Percentiles rank a stretch among this genome's conserved stretches.
These are phyloP conservation scores for Calephelis virginiensis DNA, from an alignment of 1,140 invertebrate species.

Conservation along the genomic window DNA sequence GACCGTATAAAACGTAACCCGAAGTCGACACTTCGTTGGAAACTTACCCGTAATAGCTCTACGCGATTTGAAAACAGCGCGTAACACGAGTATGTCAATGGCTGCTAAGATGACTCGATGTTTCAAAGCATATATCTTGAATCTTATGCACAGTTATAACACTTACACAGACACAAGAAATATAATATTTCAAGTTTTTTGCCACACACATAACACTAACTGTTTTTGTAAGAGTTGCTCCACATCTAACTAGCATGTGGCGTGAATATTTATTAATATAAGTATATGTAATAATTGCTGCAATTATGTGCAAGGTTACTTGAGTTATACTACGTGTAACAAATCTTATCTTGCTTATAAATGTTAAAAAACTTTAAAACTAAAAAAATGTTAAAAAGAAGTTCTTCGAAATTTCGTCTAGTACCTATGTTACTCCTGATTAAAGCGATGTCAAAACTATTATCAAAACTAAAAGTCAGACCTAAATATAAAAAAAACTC, in stretches of 20 bases:
- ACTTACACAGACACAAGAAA: neutral
- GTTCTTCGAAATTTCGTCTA: too few relatives aligned
- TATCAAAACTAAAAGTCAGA: too few relatives aligned
- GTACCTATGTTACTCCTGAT: too few relatives aligned
- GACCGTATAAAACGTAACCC: constrained; percentile 73
- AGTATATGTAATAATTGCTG: too few relatives aligned
- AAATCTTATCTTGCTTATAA: too few relatives aligned
- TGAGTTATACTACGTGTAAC: too few relatives aligned
- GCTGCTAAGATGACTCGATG: constrained; percentile 57
- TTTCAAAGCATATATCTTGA: constrained; percentile 66
- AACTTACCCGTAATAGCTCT: constrained; percentile 69
- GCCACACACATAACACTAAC: neutral
- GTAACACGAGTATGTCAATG: constrained; percentile 65
- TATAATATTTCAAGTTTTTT: neutral
- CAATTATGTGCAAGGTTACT: too few relatives aligned
- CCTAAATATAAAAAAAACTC: too few relatives aligned
- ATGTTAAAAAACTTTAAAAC: too few relatives aligned
- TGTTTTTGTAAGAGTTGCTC: neutral
- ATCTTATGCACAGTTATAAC: neutral
- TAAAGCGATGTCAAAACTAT: too few relatives aligned
- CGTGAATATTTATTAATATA: too few relatives aligned
- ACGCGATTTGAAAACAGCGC: constrained; percentile 72
- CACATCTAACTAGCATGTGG: neutral
- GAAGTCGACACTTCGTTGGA: constrained; percentile 74
- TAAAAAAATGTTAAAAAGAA: too few relatives aligned